A percentile compares a stretch with the other conserved stretches of the same genome.
Conservation (phyloP, 92 coral and sea anemone species). For the Pocillopora grandis region DNA sequence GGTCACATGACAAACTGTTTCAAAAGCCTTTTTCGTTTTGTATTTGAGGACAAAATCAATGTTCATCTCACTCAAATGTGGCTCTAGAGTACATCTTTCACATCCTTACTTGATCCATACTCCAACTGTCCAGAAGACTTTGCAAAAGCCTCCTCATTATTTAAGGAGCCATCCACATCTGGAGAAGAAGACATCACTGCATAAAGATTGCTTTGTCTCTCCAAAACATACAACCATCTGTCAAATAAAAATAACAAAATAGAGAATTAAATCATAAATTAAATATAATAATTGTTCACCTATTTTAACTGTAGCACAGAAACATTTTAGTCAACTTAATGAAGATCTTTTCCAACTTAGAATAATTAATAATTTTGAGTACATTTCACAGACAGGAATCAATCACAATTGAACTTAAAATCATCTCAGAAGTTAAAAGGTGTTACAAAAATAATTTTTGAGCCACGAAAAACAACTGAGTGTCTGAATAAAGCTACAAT, state of each 20-base stretch:
- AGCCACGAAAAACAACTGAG: too few relatives aligned
- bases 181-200: slow-evolving; percentile 24
- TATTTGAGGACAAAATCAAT: too few relatives aligned
- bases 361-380: too few relatives aligned
- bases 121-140: background rate
- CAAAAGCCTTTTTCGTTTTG: too few relatives aligned
- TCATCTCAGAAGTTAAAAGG: too few relatives aligned
- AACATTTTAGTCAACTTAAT: background rate
- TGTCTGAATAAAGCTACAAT: too few relatives aligned
- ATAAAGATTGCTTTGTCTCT: slow-evolving; percentile 40
- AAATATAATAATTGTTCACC: background rate
- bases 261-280: background rate
- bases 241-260: background rate
- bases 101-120: slow-evolving; percentile 6
- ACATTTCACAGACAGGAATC: too few relatives aligned
- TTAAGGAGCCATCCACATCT: background rate
- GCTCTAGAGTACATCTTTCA: background rate
- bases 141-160: background rate
- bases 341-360: background rate
- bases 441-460: too few relatives aligned
- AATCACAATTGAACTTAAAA: too few relatives aligned
- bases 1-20: too few relatives aligned
- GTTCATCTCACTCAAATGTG: too few relatives aligned
- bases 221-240: slow-evolving; percentile 62
- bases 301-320: background rate